phyloP scores from a whole-genome alignment of 2,113 vertebrate genomes.

The Arenaria interpres region DNA sequence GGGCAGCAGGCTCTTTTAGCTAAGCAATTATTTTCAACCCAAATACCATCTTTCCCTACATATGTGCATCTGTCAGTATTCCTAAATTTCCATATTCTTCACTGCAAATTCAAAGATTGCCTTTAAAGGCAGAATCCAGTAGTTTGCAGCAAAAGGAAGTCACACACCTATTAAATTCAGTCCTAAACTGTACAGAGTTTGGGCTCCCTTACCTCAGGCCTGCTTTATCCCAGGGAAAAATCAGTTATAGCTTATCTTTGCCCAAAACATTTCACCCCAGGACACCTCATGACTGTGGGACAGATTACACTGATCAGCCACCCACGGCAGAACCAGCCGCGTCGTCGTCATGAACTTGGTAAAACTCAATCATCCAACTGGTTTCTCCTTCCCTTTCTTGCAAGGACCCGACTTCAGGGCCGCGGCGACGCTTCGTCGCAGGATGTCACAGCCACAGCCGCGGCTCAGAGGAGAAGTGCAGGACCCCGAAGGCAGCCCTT shows the following conservation, averaged over 20 bases:
- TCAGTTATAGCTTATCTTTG: fast-evolving
- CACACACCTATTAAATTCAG: not conserved
- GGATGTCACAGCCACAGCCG: not conserved
- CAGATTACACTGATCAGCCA: fast-evolving
- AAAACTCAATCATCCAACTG: not conserved
- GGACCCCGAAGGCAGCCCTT: not conserved
- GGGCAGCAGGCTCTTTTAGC: not conserved
- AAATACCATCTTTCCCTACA: not conserved
- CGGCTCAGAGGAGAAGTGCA: not conserved
- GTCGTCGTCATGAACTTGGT: fast-evolving
- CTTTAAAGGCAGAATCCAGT: not conserved
- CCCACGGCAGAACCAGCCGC: not conserved
- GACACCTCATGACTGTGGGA: fast-evolving
- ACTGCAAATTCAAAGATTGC: not conserved
- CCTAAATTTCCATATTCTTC: not conserved
- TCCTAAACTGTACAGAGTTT: not conserved
- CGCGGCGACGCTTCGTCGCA: not conserved
- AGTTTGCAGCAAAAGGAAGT: not conserved
- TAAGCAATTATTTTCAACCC: not conserved
- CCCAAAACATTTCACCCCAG: not conserved
- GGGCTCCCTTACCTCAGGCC: not conserved
- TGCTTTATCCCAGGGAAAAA: not conserved
- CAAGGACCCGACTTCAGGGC: not conserved
- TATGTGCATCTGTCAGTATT: not conserved
- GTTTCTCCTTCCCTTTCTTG: not conserved